A percentile compares a stretch with the other conserved stretches of the same genome.
Conservation (phyloP, 2,113 vertebrate genomes). For the Himantopus leucocephalus region DNA sequence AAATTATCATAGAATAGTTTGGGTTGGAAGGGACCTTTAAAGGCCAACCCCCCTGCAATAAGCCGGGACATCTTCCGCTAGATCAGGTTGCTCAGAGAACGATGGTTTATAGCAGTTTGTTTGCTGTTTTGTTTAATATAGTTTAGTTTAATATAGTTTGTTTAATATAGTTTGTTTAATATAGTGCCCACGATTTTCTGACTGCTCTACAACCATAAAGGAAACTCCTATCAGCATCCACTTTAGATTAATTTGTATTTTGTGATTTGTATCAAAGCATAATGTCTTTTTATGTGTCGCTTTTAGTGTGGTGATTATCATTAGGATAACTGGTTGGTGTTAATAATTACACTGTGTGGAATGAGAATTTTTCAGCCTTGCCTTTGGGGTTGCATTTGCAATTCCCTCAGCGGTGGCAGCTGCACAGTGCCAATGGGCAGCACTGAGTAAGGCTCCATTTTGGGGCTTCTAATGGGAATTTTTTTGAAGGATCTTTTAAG, state of each 20-base stretch:
- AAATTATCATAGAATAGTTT: background rate
- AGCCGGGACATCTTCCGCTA: background rate
- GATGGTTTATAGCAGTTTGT: background rate
- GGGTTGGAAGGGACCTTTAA: background rate
- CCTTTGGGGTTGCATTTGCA: background rate
- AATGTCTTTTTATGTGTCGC: background rate
- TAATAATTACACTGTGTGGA: background rate
- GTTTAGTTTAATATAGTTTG: background rate
- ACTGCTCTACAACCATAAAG: background rate
- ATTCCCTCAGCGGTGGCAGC: background rate
- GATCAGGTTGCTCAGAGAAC: background rate
- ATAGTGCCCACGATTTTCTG: background rate
- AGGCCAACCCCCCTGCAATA: background rate
- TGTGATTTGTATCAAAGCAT: background rate
- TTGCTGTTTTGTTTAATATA: background rate
- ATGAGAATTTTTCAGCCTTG: background rate
- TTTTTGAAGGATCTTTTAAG: background rate
- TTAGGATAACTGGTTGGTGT: background rate
- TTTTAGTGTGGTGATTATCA: conserved; percentile 3
- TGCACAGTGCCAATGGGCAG: background rate
- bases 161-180: background rate
- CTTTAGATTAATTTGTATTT: conserved; percentile 4
- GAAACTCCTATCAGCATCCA: background rate
- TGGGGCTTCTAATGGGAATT: background rate
- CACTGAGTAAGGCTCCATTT: background rate